Evolutionary conservation across 2,797 vertebrate species (phyloP).

Genomic region (Serranus cabrilla): DNA sequence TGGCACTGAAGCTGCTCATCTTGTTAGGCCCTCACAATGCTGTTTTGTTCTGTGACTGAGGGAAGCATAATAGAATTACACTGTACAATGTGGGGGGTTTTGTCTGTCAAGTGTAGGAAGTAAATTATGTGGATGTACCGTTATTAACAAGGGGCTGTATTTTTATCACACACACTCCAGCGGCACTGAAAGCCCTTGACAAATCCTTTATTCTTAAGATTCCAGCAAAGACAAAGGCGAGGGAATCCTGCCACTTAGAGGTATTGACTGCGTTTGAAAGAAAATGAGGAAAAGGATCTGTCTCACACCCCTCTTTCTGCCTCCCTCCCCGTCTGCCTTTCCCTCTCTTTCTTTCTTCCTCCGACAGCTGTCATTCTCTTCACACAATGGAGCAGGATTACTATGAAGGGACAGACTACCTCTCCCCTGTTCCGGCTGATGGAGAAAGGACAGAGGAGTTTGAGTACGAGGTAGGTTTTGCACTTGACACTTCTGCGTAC

Average conservation of each 20-base stretch:
- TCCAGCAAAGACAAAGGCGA: conserved; percentile 66
- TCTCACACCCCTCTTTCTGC: conserved; percentile 39
- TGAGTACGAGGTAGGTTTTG: conserved; percentile 94
- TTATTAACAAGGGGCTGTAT: conserved; percentile 77
- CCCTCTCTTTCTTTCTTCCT: conserved; percentile 25
- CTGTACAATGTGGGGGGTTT: conserved; percentile 67
- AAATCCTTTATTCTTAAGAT: conserved; percentile 76
- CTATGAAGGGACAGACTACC: conserved; percentile 93
- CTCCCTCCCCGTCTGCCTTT: conserved; percentile 17
- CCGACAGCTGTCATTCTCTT: conserved; percentile 94
- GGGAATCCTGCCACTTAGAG: conserved; percentile 69
- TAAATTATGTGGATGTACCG: conserved; percentile 71
- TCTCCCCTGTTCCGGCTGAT: conserved; percentile 91
- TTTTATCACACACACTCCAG: conserved; percentile 71
- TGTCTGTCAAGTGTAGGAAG: conserved; percentile 72
- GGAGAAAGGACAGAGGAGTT: conserved; percentile 94
- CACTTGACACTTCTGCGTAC: conserved; percentile 5
- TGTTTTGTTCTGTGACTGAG: conserved; percentile 75
- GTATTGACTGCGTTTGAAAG: conserved; percentile 51
- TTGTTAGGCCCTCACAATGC: conserved; percentile 58
- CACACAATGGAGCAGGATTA: conserved; percentile 95
- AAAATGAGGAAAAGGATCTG: conserved; percentile 36
- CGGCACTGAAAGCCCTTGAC: conserved; percentile 72
- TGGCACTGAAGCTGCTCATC: conserved; percentile 59
- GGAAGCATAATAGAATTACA: conserved; percentile 71